These are phyloP conservation scores for Todiramphus chloris DNA, from an alignment of 2,113 vertebrate species.

Conservation along the genomic window DNA sequence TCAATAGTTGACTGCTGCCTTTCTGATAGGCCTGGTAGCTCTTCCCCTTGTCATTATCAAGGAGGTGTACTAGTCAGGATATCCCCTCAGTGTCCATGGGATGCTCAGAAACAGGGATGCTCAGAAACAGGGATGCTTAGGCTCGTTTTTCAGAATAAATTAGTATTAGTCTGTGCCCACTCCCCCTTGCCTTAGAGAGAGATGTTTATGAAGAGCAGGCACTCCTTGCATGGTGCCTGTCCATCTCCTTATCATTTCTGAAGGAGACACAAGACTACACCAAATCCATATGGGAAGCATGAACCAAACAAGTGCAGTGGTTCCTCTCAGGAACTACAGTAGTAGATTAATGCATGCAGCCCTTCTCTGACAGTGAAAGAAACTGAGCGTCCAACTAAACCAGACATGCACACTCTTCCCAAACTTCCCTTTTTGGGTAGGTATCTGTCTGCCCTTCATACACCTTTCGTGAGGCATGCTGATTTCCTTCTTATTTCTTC, in stretches of 20 bases:
- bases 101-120: background rate
- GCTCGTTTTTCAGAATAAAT: background rate
- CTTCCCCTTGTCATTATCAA: background rate
- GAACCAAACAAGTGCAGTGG: background rate
- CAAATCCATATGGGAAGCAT: background rate
- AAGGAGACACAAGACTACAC: background rate
- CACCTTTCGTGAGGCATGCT: background rate
- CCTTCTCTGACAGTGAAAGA: background rate
- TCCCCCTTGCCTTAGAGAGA: background rate
- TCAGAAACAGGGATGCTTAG: background rate
- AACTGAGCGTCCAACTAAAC: background rate
- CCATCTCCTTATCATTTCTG: background rate
- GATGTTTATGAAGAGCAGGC: background rate
- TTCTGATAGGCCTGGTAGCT: background rate
- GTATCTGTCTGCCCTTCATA: background rate
- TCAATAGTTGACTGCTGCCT: background rate
- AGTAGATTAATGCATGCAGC: background rate
- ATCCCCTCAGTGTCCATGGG: background rate
- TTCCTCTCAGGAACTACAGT: background rate
- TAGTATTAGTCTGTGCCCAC: background rate
- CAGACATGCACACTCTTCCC: background rate
- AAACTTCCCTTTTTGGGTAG: background rate
- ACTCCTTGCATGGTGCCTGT: background rate
- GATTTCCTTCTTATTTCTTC: background rate
- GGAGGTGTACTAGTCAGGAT: accelerated